These are phyloP conservation scores for Sitta carolinensis DNA, from an alignment of 2,797 vertebrate species.

Conservation along the genomic window DNA sequence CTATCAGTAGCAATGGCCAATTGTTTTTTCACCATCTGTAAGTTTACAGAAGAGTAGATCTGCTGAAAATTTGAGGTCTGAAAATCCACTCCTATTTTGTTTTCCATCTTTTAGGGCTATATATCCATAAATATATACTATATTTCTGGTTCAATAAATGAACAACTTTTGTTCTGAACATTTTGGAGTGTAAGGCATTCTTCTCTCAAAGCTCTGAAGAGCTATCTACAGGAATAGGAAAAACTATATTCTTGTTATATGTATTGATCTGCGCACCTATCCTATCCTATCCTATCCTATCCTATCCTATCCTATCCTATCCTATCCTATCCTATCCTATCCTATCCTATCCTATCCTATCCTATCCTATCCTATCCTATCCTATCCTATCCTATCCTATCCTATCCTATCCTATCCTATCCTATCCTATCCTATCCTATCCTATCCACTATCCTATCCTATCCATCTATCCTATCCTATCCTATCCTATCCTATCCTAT, in stretches of 20 bases:
- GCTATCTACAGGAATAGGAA: neutral
- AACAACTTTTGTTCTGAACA: neutral
- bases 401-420: too few species aligned
- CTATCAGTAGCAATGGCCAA: constrained; percentile 33
- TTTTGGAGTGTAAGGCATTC: neutral
- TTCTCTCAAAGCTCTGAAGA: neutral
- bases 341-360: too few species aligned
- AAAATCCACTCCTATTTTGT: neutral
- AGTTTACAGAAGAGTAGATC: neutral
- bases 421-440: neutral
- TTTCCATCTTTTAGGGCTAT: neutral
- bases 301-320: too few species aligned
- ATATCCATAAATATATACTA: neutral
- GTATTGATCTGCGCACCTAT: neutral
- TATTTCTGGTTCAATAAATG: neutral
- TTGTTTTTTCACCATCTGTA: neutral
- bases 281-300: neutral
- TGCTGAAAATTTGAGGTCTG: neutral
- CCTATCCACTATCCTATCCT: too few species aligned
- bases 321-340: too few species aligned
- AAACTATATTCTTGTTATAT: neutral
- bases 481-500: too few species aligned
- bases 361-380: too few species aligned
- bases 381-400: neutral
- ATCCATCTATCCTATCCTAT: too few species aligned